A percentile compares a stretch with the other conserved stretches of the same genome.
phyloP scores from a whole-genome alignment of 2,797 vertebrate species.

The Coendou prehensilis region DNA sequence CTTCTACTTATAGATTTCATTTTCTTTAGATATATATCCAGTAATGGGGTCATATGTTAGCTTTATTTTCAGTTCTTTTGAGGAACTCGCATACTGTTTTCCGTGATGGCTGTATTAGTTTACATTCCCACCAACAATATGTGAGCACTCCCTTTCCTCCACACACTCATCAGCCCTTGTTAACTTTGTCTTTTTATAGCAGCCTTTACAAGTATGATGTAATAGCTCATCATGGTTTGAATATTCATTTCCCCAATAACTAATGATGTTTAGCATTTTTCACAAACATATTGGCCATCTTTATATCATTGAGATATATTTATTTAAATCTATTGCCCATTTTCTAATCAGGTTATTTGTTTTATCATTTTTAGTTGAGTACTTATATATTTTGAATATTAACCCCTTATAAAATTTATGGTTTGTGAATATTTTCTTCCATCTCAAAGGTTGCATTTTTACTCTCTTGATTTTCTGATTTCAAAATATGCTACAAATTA shows the following conservation, averaged over 20 bases:
- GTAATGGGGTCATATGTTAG: neutral
- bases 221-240: neutral
- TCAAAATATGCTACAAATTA: neutral
- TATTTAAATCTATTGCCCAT: neutral
- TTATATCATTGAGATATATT: neutral
- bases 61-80: neutral
- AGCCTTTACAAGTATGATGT: neutral
- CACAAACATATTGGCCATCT: neutral
- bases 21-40: neutral
- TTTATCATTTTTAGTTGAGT: neutral
- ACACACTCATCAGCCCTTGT: neutral
- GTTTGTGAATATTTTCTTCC: neutral
- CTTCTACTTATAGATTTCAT: neutral
- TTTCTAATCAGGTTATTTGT: neutral
- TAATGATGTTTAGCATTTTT: neutral
- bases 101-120: neutral
- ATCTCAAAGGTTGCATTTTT: neutral
- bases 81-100: neutral
- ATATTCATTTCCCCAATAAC: neutral
- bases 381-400: neutral
- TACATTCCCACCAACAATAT: neutral
- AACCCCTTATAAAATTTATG: neutral
- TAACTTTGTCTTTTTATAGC: neutral
- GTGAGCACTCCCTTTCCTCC: neutral
- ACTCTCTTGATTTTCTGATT: neutral